Evolutionary conservation across 64 coral and sea anemone genomes (phyloP).

Genomic region (Porites australiensis): DNA sequence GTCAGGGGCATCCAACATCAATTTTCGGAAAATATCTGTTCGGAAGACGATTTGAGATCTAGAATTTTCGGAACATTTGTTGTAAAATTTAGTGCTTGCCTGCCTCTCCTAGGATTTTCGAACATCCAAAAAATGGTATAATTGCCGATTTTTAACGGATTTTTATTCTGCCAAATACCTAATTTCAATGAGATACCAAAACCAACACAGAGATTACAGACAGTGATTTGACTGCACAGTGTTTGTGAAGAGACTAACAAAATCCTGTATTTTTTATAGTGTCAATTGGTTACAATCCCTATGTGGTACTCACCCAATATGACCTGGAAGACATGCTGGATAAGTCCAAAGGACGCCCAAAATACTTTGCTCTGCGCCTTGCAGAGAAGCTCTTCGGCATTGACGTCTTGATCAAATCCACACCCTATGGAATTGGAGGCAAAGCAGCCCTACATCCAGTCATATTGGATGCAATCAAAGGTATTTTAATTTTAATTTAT

Average conservation of each 20-base stretch:
- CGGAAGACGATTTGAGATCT: too few species aligned
- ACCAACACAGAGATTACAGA: too few species aligned
- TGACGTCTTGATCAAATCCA: slow-evolving; percentile 41
- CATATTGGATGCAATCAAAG: slow-evolving; percentile 44
- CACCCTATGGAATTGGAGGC: slow-evolving; percentile 45
- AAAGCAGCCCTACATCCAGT: slow-evolving; percentile 33
- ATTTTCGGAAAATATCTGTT: too few species aligned
- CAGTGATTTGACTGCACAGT: too few species aligned
- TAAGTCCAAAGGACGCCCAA: slow-evolving; percentile 17
- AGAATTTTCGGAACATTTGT: too few species aligned
- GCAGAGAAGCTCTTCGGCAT: slow-evolving; percentile 46
- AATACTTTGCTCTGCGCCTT: slow-evolving; percentile 25
- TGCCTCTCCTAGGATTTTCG: too few species aligned
- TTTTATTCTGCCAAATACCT: too few species aligned
- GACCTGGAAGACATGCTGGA: slow-evolving; percentile 25
- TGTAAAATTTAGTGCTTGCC: too few species aligned
- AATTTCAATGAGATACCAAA: too few species aligned
- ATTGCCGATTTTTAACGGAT: too few species aligned
- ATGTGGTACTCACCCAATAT: neutral
- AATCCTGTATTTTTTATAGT: neutral
- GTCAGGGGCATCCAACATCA: neutral
- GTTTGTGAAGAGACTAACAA: too few species aligned
- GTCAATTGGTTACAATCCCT: slow-evolving; percentile 28
- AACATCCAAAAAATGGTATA: too few species aligned
- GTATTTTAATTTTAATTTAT: neutral